A percentile compares a stretch with the other conserved stretches of the same genome.
These are phyloP conservation scores for Phanerotoma sp. DNA, from an alignment of 2,888 invertebrate genomes.

Conservation along the genomic window DNA sequence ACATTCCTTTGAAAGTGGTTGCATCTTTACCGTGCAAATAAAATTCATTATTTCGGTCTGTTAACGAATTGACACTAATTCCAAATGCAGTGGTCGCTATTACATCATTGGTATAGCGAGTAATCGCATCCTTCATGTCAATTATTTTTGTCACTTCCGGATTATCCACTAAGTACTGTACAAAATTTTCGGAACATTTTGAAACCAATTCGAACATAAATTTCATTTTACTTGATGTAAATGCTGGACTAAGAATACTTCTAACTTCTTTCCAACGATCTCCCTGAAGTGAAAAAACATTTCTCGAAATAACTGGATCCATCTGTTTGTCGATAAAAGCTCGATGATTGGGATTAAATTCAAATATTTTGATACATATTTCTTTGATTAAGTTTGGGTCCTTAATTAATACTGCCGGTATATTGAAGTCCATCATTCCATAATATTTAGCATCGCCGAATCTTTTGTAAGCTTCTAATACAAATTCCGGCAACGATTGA, in stretches of 20 bases:
- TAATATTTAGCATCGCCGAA: constrained; percentile 32
- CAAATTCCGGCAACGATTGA: constrained; percentile 14
- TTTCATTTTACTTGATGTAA: constrained; percentile 49
- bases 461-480: constrained; percentile 13
- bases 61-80: constrained; percentile 60
- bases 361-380: constrained; percentile 41
- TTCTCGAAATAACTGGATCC: constrained; percentile 40
- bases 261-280: constrained; percentile 41
- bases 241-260: constrained; percentile 40
- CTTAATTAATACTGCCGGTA: constrained; percentile 38
- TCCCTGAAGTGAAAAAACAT: constrained; percentile 41
- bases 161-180: constrained; percentile 36
- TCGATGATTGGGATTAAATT: constrained; percentile 40
- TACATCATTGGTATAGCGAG: constrained; percentile 63
- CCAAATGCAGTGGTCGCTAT: constrained; percentile 64
- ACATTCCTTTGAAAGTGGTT: constrained; percentile 25
- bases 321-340: constrained; percentile 35
- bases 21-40: constrained; percentile 50
- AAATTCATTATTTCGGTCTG: constrained; percentile 61
- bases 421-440: constrained; percentile 37
- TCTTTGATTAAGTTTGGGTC: constrained; percentile 45
- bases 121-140: constrained; percentile 59
- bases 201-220: constrained; percentile 40
- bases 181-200: constrained; percentile 41
- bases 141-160: constrained; percentile 43